A percentile compares a stretch with the other conserved stretches of the same genome.
Evolutionary conservation across 1,140 invertebrate genomes (phyloP).

Genomic region (Zeugodacus cucurbitae): DNA sequence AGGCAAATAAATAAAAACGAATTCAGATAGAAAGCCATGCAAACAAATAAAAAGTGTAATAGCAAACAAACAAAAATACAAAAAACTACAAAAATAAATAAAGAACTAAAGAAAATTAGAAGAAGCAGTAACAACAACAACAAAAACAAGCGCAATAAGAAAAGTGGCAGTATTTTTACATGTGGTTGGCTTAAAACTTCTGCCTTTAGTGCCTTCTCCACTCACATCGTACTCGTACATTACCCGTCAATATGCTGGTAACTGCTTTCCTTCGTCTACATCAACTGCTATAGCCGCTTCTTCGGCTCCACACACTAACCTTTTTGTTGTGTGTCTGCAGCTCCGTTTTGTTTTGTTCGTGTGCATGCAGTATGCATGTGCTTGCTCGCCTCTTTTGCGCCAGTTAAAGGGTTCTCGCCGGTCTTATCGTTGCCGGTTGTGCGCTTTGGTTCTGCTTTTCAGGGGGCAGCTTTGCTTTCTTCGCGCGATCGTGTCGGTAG

Average conservation of each 20-base stretch:
- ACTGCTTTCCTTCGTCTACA: neutral
- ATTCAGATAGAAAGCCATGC: neutral
- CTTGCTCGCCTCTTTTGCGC: neutral
- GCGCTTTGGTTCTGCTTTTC: neutral
- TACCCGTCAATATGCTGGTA: neutral
- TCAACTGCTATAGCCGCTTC: neutral
- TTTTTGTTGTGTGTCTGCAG: too few species aligned
- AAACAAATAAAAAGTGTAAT: neutral
- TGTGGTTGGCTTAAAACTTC: neutral
- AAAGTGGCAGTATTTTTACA: neutral
- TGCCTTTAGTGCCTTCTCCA: neutral
- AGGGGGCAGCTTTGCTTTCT: conserved; percentile 32
- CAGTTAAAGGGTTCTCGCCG: conserved; percentile 35
- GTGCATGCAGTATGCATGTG: neutral
- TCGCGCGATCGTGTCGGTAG: conserved; percentile 22
- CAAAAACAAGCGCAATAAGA: neutral
- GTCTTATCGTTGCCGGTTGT: neutral
- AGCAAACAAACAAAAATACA: neutral
- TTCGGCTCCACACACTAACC: too few species aligned
- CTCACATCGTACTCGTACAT: neutral
- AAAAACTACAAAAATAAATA: neutral
- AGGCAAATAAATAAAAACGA: neutral
- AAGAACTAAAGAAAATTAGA: neutral
- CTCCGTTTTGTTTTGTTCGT: neutral
- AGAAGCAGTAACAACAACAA: neutral